These are phyloP conservation scores for Pachycephala philippinensis DNA, from an alignment of 2,113 vertebrate species.

Conservation along the genomic window DNA sequence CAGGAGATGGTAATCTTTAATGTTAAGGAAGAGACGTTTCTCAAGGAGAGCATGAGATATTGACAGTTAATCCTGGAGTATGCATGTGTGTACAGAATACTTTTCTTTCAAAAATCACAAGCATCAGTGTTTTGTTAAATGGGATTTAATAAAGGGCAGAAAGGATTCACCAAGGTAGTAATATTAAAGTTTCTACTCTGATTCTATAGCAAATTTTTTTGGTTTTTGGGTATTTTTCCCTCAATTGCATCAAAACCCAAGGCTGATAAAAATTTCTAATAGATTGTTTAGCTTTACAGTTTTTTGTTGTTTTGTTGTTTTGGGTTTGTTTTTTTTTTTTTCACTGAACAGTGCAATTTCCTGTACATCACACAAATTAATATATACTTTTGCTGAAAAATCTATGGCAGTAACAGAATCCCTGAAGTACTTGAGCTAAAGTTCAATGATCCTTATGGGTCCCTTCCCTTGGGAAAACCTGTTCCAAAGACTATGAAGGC, in stretches of 20 bases:
- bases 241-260: background rate
- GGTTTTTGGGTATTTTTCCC: background rate
- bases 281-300: background rate
- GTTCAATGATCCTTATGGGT: background rate
- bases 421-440: background rate
- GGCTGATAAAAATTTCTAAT: background rate
- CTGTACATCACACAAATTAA: background rate
- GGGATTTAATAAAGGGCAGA: background rate
- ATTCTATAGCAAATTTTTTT: rapidly evolving
- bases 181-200: background rate
- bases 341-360: background rate
- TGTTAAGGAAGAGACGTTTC: background rate
- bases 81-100: background rate
- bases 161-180: background rate
- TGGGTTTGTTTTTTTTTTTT: background rate
- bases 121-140: background rate
- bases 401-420: background rate
- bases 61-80: background rate
- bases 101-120: background rate
- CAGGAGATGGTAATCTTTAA: background rate
- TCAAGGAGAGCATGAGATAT: background rate
- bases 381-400: background rate
- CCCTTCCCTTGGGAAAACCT: background rate
- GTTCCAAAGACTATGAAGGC: background rate
- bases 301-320: background rate